Conservation (phyloP, 2,113 vertebrate genomes). For the Ceyx margarethae region DNA sequence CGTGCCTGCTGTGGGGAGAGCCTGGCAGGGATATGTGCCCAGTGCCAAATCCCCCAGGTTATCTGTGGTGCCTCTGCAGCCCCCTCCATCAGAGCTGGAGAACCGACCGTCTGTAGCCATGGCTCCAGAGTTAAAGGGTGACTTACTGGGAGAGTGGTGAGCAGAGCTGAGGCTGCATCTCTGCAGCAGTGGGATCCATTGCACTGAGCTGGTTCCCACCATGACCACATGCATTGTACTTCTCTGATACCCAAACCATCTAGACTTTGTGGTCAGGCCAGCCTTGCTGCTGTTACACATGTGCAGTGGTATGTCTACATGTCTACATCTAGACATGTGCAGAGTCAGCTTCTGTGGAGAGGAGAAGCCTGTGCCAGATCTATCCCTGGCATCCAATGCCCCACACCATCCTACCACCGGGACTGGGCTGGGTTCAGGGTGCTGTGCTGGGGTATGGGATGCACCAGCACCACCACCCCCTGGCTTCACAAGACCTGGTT, state of each 20-base stretch:
- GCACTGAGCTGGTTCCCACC: background rate
- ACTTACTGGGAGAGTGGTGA: background rate
- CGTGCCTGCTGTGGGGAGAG: fast-evolving
- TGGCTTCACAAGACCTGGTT: background rate
- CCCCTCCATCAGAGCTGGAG: no score
- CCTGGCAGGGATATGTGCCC: fast-evolving
- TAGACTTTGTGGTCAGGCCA: fast-evolving
- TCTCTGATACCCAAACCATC: background rate
- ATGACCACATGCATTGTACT: fast-evolving
- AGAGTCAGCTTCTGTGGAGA: background rate
- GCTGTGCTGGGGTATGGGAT: background rate
- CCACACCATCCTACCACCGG: fast-evolving
- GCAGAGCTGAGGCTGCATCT: background rate
- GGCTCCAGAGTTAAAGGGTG: background rate
- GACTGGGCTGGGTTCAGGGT: background rate
- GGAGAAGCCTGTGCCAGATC: fast-evolving
- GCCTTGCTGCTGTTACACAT: fast-evolving
- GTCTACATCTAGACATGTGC: no score
- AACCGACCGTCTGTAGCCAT: fast-evolving
- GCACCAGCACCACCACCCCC: background rate
- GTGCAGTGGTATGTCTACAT: no score
- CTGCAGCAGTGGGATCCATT: background rate
- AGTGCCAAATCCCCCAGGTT: fast-evolving
- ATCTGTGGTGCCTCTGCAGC: background rate
- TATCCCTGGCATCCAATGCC: background rate